phyloP scores from a whole-genome alignment of 2,797 vertebrate genomes.

The Poeciliopsis presidionis region DNA sequence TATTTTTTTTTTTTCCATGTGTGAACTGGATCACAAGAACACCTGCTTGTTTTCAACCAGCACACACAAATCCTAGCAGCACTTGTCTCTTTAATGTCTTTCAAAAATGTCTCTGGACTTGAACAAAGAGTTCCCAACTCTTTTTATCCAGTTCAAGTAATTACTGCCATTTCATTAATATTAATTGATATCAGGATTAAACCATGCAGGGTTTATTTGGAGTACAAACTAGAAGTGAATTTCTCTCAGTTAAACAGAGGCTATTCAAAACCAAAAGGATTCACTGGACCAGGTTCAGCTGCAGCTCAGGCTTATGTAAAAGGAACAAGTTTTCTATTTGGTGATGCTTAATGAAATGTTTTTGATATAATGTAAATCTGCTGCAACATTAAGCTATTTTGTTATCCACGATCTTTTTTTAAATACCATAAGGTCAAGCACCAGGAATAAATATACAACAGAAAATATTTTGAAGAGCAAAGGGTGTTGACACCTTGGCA shows the following conservation, averaged over 20 bases:
- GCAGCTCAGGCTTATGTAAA: not conserved
- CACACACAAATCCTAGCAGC: conserved; percentile 38
- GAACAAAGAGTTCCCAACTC: conserved; percentile 26
- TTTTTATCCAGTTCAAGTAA: conserved; percentile 33
- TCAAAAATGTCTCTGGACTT: conserved; percentile 39
- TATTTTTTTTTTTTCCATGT: not conserved
- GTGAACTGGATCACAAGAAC: conserved; percentile 46
- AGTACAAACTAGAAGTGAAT: conserved; percentile 20
- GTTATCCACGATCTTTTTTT: not conserved
- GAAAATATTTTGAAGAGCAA: not conserved
- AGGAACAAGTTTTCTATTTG: not conserved
- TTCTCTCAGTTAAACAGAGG: conserved; percentile 22
- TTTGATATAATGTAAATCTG: not conserved
- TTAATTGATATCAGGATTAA: conserved; percentile 38
- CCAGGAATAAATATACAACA: not conserved
- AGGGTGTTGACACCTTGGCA: not conserved
- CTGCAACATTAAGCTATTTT: not conserved
- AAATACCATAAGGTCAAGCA: not conserved
- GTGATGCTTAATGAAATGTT: not conserved
- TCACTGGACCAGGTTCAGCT: conserved; percentile 11
- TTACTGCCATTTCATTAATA: conserved; percentile 26
- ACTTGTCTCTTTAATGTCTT: conserved; percentile 45
- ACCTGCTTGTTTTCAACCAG: conserved; percentile 52
- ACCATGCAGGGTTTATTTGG: conserved; percentile 8
- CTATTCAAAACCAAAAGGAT: conserved; percentile 32